Conservation (phyloP, 2,888 invertebrate genomes). For the Bursaphelenchus okinawaensis region DNA sequence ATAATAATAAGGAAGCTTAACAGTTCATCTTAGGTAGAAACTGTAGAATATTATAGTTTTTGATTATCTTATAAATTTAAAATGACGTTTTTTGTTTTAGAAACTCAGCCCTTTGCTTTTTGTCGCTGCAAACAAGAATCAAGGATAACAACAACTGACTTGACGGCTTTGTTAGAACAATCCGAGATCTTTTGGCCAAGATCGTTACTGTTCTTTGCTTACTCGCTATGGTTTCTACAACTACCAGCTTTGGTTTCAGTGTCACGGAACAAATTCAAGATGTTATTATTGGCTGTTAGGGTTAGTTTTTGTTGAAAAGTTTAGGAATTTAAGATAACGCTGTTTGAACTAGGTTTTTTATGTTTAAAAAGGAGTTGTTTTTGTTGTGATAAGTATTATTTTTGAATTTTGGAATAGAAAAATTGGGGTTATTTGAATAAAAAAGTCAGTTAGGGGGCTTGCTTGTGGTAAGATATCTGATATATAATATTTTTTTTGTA, state of each 20-base stretch:
- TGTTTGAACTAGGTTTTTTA: too few species aligned
- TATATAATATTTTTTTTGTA: too few species aligned
- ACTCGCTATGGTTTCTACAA: conserved; percentile 86
- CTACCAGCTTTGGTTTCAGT: conserved; percentile 73
- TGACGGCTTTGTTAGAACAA: conserved; percentile 27
- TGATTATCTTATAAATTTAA: background rate
- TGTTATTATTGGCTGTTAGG: conserved; percentile 62
- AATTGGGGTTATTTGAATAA: too few species aligned
- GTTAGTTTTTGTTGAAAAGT: conserved; percentile 23
- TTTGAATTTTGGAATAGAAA: background rate
- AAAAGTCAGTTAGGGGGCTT: too few species aligned
- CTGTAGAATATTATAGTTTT: too few species aligned
- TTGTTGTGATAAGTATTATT: background rate
- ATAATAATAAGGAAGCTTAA: too few species aligned
- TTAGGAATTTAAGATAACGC: too few species aligned
- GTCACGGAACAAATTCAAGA: conserved; percentile 70
- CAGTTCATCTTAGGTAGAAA: too few species aligned
- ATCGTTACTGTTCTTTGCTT: conserved; percentile 61
- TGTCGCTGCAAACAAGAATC: conserved; percentile 51
- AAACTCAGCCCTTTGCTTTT: conserved; percentile 30
- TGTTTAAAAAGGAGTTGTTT: background rate
- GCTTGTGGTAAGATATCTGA: too few species aligned
- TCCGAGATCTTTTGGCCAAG: conserved; percentile 43
- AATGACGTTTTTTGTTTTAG: background rate
- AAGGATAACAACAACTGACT: conserved; percentile 41